Conservation (phyloP, 1,140 invertebrate species). For the Musca domestica region DNA sequence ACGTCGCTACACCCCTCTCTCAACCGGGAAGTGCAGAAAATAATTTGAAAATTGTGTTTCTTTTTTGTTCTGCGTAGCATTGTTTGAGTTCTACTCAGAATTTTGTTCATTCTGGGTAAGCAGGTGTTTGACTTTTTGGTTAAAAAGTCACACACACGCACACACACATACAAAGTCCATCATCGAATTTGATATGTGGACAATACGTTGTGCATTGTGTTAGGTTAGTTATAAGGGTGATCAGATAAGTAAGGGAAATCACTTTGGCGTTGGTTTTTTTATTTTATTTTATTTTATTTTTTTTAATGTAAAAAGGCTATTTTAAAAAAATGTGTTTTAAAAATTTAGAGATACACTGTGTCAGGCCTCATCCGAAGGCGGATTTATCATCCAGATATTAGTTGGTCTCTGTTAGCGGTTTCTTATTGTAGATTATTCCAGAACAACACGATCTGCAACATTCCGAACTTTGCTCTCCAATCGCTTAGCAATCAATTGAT, state of each 20-base stretch:
- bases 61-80: background rate
- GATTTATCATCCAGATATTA: no score
- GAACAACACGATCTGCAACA: no score
- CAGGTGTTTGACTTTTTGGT: conserved; percentile 18
- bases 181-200: conserved; percentile 10
- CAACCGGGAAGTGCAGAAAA: background rate
- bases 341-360: no score
- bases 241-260: background rate
- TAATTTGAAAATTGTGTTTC: conserved; percentile 4
- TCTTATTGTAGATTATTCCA: no score
- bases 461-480: no score
- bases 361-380: no score
- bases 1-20: background rate
- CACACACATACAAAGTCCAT: background rate
- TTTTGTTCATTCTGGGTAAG: background rate
- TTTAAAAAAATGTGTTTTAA: no score
- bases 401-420: no score
- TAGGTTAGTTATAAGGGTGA: conserved; percentile 11
- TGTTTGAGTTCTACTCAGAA: background rate
- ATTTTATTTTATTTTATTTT: no score
- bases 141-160: background rate
- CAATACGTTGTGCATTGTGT: background rate
- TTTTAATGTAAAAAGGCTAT: no score
- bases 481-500: no score
- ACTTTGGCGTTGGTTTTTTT: no score